A percentile compares a stretch with the other conserved stretches of the same genome.
Evolutionary conservation across 2,113 vertebrate species (phyloP).

Genomic region (Eudorcas thomsonii): DNA sequence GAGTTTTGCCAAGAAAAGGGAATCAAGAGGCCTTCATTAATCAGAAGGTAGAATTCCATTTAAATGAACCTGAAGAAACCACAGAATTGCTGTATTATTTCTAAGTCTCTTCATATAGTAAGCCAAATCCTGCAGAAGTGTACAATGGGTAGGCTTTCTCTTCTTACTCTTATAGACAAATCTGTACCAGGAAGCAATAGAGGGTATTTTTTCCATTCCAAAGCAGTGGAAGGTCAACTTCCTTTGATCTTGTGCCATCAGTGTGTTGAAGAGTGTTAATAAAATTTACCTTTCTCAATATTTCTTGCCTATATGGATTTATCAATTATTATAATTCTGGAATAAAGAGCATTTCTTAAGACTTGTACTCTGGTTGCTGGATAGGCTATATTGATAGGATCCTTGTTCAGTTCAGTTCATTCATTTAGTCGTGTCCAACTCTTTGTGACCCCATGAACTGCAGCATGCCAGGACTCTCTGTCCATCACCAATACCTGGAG

Average conservation of each 20-base stretch:
- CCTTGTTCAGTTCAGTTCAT: not conserved
- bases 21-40: slow-evolving; percentile 23
- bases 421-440: not conserved
- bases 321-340: slow-evolving; percentile 34
- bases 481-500: not conserved
- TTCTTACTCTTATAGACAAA: slow-evolving; percentile 45
- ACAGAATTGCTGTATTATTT: slow-evolving; percentile 55
- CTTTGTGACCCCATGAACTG: accelerated
- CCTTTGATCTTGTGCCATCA: slow-evolving; percentile 10
- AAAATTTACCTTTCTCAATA: slow-evolving; percentile 53
- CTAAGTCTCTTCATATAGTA: slow-evolving; percentile 50
- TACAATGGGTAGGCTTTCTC: slow-evolving; percentile 8
- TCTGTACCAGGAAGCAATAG: slow-evolving; percentile 37
- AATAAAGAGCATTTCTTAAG: slow-evolving; percentile 35
- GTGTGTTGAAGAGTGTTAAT: slow-evolving; percentile 38
- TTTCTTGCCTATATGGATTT: slow-evolving; percentile 6
- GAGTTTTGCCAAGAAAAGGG: no score
- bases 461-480: not conserved
- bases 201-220: slow-evolving; percentile 37
- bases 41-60: slow-evolving; percentile 60
- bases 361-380: not conserved
- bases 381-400: slow-evolving; percentile 24
- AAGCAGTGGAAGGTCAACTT: not conserved
- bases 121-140: slow-evolving; percentile 48
- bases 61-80: slow-evolving; percentile 62